Conservation (phyloP, 1,140 invertebrate genomes). For the Solenopsis fugax region DNA sequence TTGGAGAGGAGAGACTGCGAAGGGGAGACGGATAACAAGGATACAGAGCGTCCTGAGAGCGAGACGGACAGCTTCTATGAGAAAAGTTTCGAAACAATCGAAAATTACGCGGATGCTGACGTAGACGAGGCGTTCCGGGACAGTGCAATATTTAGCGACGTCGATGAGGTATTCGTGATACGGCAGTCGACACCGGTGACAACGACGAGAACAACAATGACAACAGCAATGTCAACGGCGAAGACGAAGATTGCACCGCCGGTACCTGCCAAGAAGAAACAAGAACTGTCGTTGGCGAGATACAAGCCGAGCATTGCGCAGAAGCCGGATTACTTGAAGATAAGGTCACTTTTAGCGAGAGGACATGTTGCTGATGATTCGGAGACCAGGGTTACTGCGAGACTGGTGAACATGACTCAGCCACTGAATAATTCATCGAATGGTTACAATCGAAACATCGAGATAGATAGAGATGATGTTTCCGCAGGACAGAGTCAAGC, state of each 20-base stretch:
- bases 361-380: conserved; percentile 10
- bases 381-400: conserved; percentile 29
- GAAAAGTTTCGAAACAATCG: conserved; percentile 92
- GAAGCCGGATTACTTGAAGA: conserved; percentile 80
- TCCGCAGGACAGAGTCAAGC: conserved; percentile 85
- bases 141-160: conserved; percentile 94
- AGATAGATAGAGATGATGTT: conserved; percentile 79
- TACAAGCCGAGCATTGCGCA: conserved; percentile 75
- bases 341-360: conserved; percentile 52
- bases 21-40: conserved; percentile 41
- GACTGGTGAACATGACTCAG: background rate
- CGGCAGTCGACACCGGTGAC: conserved; percentile 43
- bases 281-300: conserved; percentile 21
- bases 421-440: conserved; percentile 4
- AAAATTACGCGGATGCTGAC: conserved; percentile 86
- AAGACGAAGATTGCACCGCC: conserved; percentile 82
- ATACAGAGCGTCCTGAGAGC: conserved; percentile 77
- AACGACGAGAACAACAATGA: conserved; percentile 21
- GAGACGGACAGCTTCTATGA: conserved; percentile 91
- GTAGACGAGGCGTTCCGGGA: conserved; percentile 91
- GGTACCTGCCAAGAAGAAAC: conserved; percentile 80
- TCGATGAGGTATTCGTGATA: conserved; percentile 85
- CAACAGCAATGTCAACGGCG: background rate
- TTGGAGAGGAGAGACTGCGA: conserved; percentile 8
- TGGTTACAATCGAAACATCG: conserved; percentile 38